Percentiles rank a stretch among this genome's conserved stretches.
Conservation (phyloP, 2,888 invertebrate genomes). For the Dryocosmus kuriphilus region DNA sequence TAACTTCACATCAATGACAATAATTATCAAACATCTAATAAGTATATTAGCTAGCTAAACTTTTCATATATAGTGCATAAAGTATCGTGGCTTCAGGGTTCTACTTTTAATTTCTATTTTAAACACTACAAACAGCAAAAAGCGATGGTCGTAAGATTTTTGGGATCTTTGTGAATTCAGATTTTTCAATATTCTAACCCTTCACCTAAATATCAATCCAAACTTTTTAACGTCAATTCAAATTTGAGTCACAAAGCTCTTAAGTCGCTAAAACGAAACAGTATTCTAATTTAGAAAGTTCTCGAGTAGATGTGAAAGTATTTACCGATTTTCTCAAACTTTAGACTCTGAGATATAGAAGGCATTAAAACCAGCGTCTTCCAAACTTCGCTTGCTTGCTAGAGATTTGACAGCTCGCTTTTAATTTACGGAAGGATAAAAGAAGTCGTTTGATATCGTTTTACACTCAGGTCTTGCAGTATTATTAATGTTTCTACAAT, state of each 20-base stretch:
- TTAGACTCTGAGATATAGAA: neutral
- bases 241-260: neutral
- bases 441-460: neutral
- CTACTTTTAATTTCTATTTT: neutral
- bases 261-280: neutral
- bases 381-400: neutral
- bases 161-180: neutral
- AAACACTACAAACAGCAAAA: neutral
- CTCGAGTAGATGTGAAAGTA: neutral
- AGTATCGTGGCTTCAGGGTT: slow-evolving; percentile 36
- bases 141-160: neutral
- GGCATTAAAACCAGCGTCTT: neutral
- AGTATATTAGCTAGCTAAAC: slow-evolving; percentile 18
- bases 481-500: neutral
- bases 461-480: slow-evolving; percentile 14
- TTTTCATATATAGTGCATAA: slow-evolving; percentile 9
- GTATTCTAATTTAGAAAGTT: neutral
- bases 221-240: neutral
- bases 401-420: neutral
- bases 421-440: neutral
- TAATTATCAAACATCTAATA: slow-evolving; percentile 46
- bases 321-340: neutral
- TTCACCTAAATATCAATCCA: neutral
- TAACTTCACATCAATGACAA: slow-evolving; percentile 53
- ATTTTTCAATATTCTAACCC: neutral